Conservation (phyloP, 2,113 vertebrate genomes). For the Pelobates fuscus region DNA sequence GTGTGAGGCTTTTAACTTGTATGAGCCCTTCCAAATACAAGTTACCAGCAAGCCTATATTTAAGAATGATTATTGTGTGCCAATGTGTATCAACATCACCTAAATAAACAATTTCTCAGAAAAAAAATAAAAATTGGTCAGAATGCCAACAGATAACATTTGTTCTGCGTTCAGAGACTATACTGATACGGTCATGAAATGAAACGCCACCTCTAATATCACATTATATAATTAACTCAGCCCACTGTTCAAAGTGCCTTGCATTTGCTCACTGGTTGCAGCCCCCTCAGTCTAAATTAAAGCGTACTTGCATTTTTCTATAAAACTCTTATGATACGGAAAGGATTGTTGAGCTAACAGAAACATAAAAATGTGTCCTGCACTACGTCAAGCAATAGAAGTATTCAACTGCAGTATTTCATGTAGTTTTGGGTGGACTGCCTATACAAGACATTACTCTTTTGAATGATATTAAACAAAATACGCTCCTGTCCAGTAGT, state of each 20-base stretch:
- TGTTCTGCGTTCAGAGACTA: no score
- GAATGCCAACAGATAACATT: no score
- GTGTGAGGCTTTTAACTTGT: no score
- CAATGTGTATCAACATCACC: no score
- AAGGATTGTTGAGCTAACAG: neutral
- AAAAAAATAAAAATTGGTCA: no score
- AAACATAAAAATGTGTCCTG: neutral
- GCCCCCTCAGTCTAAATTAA: neutral
- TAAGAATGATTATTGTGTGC: no score
- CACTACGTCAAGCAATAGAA: conserved; percentile 31
- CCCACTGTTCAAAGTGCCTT: conserved; percentile 45
- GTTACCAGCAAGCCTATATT: no score
- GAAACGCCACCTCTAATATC: neutral
- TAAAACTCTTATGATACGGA: neutral
- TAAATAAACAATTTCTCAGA: no score
- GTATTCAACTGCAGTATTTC: neutral
- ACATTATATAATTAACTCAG: neutral
- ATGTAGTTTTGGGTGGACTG: conserved; percentile 1
- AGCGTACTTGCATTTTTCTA: neutral
- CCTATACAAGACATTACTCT: neutral
- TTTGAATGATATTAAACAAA: neutral
- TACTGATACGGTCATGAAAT: no score
- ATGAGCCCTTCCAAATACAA: no score
- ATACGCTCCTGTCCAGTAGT: no score
- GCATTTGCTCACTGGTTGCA: conserved; percentile 16